These are phyloP conservation scores for Channa argus DNA, from an alignment of 2,113 vertebrate genomes.

Conservation along the genomic window DNA sequence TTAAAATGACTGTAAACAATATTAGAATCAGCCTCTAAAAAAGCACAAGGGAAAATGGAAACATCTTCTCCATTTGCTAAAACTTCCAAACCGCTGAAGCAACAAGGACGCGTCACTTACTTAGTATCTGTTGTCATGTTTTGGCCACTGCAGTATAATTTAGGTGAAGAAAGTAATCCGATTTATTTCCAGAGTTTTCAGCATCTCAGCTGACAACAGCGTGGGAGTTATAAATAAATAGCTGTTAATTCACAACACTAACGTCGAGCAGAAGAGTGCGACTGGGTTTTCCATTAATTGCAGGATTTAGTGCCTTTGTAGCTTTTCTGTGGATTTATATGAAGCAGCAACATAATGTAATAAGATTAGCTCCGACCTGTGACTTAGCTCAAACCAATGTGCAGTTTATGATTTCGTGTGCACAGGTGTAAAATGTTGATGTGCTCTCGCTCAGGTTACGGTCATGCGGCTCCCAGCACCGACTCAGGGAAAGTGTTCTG, in stretches of 20 bases:
- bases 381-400: neutral
- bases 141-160: neutral
- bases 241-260: conserved; percentile 25
- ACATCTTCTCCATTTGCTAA: neutral
- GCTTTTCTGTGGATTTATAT: conserved; percentile 17
- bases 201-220: conserved; percentile 16
- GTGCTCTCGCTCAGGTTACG: conserved; percentile 87
- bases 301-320: conserved; percentile 14
- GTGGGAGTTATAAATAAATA: conserved; percentile 28
- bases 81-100: neutral
- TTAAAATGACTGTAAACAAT: too few relatives aligned
- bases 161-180: conserved; percentile 1
- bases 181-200: conserved; percentile 32
- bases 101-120: neutral
- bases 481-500: conserved; percentile 98
- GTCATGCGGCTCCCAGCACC: conserved; percentile 96
- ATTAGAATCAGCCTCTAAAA: neutral
- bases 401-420: neutral
- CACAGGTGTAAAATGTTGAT: too few relatives aligned
- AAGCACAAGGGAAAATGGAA: neutral
- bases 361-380: neutral
- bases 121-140: neutral
- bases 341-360: neutral
- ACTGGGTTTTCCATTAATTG: conserved; percentile 18
- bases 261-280: conserved; percentile 18